Evolutionary conservation across 2,797 vertebrate genomes (phyloP), one percentile per base, ranked within the genome.

Genomic region (Delichon dasypus): DNA sequence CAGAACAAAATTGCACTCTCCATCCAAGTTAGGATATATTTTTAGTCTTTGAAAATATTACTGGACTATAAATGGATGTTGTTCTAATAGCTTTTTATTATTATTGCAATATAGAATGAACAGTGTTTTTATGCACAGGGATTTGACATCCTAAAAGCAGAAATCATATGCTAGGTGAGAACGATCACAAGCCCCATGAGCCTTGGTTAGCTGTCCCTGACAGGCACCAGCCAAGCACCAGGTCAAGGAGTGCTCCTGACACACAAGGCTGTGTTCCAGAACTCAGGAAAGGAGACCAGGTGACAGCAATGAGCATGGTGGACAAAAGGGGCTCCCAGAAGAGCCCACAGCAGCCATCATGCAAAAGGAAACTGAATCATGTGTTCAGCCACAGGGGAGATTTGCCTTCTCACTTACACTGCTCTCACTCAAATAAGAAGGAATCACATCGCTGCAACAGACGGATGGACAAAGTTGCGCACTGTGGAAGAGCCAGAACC

Each of bases 1-100:
- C 68, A 95, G 73, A 74, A 53, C 47, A 88, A 90, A 95, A 95
- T 48, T 71, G 76, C 68, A 60, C 54, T 57, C 81, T 48, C 82
- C 2, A 2, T 90, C 89, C 83, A 95, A 96, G 82, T 71, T 60
- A 40, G 17, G 32, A 80, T 77, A 25, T 95, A 96, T 95, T 96
- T 97, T 97, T 94, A 97, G 94, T 82, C 64, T 54, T 94, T 60
- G 58, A 54, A 88, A 85, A 87, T 70, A 93, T 94, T 92, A 72
- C 76, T 54, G 61, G 10, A 36, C 64, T 94, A 95, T 78, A 94
- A 83, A 80, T 10, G 10, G 58, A 70, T 66, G 82, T 70, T 92
- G 36, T 70, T 90, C 66, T 78, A 83, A 81, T 9, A 75, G 27
- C 0, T 61, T 79, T 75, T 76, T 72, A 5, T 80, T 71, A 85